These are phyloP conservation scores for Chrysodeixis includens DNA, from an alignment of 2,888 invertebrate species.

Conservation along the genomic window DNA sequence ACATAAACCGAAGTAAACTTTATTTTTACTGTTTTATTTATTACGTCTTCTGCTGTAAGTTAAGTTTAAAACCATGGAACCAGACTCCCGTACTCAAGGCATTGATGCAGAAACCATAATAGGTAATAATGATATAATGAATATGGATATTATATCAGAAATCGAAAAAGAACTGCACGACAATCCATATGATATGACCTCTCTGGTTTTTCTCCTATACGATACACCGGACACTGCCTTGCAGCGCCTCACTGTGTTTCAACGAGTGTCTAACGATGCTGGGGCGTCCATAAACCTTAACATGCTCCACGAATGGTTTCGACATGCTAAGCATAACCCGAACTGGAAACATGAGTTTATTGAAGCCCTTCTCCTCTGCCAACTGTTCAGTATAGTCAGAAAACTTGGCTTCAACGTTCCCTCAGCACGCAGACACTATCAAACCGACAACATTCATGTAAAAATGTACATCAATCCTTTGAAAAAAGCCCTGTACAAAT, in stretches of 20 bases:
- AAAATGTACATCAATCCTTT: slow-evolving; percentile 74
- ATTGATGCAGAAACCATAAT: slow-evolving; percentile 52
- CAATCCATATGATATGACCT: slow-evolving; percentile 76
- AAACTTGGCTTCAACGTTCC: slow-evolving; percentile 78
- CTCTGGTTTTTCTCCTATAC: slow-evolving; percentile 82
- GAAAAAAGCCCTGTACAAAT: slow-evolving; percentile 77
- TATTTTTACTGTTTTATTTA: background rate
- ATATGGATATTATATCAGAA: slow-evolving; percentile 71
- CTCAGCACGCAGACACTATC: slow-evolving; percentile 69
- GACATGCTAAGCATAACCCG: slow-evolving; percentile 68
- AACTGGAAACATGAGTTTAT: slow-evolving; percentile 82
- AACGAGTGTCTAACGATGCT: slow-evolving; percentile 73
- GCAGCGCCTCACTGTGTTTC: slow-evolving; percentile 76
- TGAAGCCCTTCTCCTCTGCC: slow-evolving; percentile 81
- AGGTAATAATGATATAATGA: slow-evolving; percentile 68
- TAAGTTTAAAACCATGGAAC: slow-evolving; percentile 60
- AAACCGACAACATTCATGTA: slow-evolving; percentile 66
- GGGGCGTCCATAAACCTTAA: slow-evolving; percentile 66
- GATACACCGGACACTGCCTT: slow-evolving; percentile 81
- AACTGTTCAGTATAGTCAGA: slow-evolving; percentile 74
- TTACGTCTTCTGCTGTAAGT: background rate
- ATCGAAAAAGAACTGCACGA: slow-evolving; percentile 78
- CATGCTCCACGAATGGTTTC: slow-evolving; percentile 80
- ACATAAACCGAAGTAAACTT: too few species aligned
- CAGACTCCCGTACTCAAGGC: slow-evolving; percentile 60